These are phyloP conservation scores for Umimayanthus chanpuru DNA, from an alignment of 92 coral and sea anemone species.

Conservation along the genomic window DNA sequence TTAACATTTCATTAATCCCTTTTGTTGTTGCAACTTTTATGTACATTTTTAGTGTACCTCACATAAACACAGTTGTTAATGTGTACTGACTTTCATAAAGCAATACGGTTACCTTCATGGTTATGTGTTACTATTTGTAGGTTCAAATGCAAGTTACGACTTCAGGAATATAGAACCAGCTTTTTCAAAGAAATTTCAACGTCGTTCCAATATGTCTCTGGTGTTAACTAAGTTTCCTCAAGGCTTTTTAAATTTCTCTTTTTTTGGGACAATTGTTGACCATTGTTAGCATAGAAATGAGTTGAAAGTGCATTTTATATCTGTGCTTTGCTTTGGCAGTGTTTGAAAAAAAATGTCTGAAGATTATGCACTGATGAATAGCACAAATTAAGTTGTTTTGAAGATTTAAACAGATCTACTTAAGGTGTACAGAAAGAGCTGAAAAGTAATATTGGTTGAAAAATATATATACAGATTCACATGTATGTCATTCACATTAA, in stretches of 20 bases:
- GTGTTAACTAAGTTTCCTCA: background rate
- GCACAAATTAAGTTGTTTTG: background rate
- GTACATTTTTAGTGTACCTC: too few relatives aligned
- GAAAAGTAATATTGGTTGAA: too few relatives aligned
- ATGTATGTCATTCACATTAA: background rate
- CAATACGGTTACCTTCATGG: background rate
- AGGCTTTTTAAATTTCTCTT: too few relatives aligned
- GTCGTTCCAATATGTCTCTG: background rate
- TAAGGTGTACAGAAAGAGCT: background rate
- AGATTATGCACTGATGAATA: background rate
- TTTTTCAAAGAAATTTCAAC: too few relatives aligned
- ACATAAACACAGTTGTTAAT: too few relatives aligned
- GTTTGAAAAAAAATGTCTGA: background rate
- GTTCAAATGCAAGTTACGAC: too few relatives aligned
- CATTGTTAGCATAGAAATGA: too few relatives aligned
- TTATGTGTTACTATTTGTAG: background rate
- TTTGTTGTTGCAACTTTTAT: background rate
- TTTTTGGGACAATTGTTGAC: background rate
- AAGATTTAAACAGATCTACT: background rate
- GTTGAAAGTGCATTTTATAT: too few relatives aligned
- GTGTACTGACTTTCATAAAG: background rate
- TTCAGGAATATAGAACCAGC: background rate
- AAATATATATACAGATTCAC: background rate
- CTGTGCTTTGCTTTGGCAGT: too few relatives aligned
- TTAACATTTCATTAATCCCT: background rate